phyloP scores from a whole-genome alignment of 2,888 invertebrate species.

The Selenia dentaria region DNA sequence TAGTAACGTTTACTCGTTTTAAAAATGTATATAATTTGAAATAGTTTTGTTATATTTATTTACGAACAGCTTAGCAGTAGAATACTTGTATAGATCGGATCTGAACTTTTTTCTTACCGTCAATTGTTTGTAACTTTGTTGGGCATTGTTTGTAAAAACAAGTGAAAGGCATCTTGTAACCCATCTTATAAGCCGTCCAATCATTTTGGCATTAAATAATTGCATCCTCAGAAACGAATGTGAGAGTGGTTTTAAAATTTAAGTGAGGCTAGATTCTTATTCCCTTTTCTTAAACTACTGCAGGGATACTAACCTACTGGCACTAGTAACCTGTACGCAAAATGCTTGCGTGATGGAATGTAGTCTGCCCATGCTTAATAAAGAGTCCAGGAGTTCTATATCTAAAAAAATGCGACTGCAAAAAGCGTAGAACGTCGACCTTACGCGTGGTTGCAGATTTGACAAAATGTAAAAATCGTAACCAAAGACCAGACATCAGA shows the following conservation, averaged over 20 bases:
- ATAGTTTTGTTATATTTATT: constrained; percentile 41
- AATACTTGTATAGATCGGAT: constrained; percentile 40
- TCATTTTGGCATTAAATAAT: constrained; percentile 53
- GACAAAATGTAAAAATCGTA: too few relatives aligned
- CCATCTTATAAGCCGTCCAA: constrained; percentile 74
- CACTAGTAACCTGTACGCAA: too few relatives aligned
- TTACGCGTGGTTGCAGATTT: too few relatives aligned
- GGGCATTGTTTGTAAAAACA: background rate
- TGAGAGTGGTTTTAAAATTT: constrained; percentile 4
- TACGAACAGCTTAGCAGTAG: constrained; percentile 52
- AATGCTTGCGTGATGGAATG: too few relatives aligned
- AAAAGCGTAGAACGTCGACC: too few relatives aligned
- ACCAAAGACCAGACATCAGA: too few relatives aligned
- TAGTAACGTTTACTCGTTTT: constrained; percentile 31
- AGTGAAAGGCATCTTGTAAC: constrained; percentile 25
- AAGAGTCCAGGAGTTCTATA: too few relatives aligned
- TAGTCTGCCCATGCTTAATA: too few relatives aligned
- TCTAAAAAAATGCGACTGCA: too few relatives aligned
- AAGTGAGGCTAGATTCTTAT: background rate
- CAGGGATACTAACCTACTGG: too few relatives aligned
- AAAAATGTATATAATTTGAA: constrained; percentile 16
- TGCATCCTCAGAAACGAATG: constrained; percentile 37
- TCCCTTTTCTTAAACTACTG: constrained; percentile 11
- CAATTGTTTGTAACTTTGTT: constrained; percentile 6
- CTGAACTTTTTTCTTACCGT: constrained; percentile 1